phyloP scores from a whole-genome alignment of 92 coral and sea anemone species.

The Epizoanthus illoricatus region DNA sequence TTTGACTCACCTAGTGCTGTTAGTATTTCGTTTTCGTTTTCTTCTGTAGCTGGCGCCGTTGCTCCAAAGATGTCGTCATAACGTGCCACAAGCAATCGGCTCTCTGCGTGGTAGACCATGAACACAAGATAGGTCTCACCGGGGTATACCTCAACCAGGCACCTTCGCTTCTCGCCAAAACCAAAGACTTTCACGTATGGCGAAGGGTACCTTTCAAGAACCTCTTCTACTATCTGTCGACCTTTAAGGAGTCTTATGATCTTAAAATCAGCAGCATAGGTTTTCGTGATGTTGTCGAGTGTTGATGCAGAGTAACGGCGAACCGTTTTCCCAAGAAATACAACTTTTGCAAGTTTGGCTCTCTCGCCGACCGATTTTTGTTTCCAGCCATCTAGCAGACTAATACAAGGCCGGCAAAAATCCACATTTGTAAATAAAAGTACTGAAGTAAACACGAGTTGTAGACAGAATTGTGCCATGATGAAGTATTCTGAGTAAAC shows the following conservation, averaged over 20 bases:
- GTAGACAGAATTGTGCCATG: not conserved
- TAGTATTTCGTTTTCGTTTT: slow-evolving; percentile 73
- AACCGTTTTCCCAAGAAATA: slow-evolving; percentile 83
- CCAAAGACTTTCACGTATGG: slow-evolving; percentile 75
- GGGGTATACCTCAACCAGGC: slow-evolving; percentile 64
- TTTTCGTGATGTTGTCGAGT: slow-evolving; percentile 45
- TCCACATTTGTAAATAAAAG: slow-evolving; percentile 51
- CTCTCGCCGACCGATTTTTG: slow-evolving; percentile 67
- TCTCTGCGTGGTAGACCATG: slow-evolving; percentile 60
- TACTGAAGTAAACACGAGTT: slow-evolving; percentile 22
- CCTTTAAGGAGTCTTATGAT: slow-evolving; percentile 81
- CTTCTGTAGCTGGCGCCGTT: slow-evolving; percentile 71
- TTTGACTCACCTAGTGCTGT: slow-evolving; percentile 76
- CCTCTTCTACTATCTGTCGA: slow-evolving; percentile 66
- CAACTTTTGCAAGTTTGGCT: slow-evolving; percentile 78
- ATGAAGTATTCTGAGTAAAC: slow-evolving; percentile 10
- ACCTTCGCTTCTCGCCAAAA: slow-evolving; percentile 77
- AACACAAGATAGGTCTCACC: slow-evolving; percentile 83
- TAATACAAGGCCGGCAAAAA: slow-evolving; percentile 72
- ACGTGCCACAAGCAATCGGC: slow-evolving; percentile 70
- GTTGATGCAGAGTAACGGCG: slow-evolving; percentile 37
- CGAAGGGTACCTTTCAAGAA: slow-evolving; percentile 61
- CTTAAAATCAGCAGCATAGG: slow-evolving; percentile 83
- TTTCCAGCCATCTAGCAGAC: slow-evolving; percentile 76
- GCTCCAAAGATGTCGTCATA: slow-evolving; percentile 86